phyloP scores from a whole-genome alignment of 2,113 vertebrate species.

The Xiphophorus hellerii region DNA sequence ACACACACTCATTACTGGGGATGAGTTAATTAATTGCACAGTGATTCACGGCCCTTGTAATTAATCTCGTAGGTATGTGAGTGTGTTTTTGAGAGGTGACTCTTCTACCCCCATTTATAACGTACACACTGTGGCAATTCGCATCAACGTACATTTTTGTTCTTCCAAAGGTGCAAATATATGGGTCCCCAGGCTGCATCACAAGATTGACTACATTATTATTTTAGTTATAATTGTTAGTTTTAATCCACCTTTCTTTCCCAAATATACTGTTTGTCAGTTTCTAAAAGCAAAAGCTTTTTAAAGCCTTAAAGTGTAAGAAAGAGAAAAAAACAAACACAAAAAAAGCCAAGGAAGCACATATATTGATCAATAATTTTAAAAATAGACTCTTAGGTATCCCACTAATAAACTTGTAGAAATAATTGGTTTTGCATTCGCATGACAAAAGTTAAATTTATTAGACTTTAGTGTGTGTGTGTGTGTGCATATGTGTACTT shows the following conservation, averaged over 20 bases:
- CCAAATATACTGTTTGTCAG: neutral
- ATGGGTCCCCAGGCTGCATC: too few relatives aligned
- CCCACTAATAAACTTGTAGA: too few relatives aligned
- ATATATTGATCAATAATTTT: too few relatives aligned
- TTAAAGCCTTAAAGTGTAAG: too few relatives aligned
- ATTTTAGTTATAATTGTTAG: neutral
- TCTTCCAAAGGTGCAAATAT: too few relatives aligned
- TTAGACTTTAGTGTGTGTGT: too few relatives aligned
- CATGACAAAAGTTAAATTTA: neutral
- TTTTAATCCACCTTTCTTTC: neutral
- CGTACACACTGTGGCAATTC: conserved; percentile 21
- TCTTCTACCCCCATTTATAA: conserved; percentile 57
- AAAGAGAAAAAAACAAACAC: too few relatives aligned
- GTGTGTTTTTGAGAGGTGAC: conserved; percentile 72
- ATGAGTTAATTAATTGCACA: conserved; percentile 84
- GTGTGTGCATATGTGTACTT: too few relatives aligned
- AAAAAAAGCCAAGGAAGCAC: too few relatives aligned
- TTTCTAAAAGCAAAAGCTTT: neutral
- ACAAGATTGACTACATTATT: too few relatives aligned
- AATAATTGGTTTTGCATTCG: too few relatives aligned
- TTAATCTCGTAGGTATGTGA: conserved; percentile 76
- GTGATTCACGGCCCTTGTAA: conserved; percentile 79
- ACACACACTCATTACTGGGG: conserved; percentile 78
- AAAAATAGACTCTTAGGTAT: neutral
- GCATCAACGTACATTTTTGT: neutral